phyloP scores from a whole-genome alignment of 2,888 invertebrate species.

The Eupithecia centaureata region DNA sequence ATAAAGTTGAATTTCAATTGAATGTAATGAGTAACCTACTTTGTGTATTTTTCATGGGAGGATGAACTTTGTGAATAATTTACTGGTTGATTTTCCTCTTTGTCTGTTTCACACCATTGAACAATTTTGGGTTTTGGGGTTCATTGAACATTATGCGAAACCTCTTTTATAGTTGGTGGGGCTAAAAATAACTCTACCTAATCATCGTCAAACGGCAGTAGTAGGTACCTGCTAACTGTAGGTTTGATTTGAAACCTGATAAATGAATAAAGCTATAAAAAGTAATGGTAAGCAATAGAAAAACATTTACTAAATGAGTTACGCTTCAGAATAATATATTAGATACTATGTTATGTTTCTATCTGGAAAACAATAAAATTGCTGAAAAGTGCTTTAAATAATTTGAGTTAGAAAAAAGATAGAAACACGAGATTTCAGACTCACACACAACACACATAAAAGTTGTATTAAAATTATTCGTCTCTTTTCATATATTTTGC shows the following conservation, averaged over 20 bases:
- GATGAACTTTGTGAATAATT: slow-evolving; percentile 48
- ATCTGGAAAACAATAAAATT: not conserved
- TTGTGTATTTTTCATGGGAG: slow-evolving; percentile 19
- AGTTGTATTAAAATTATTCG: no score
- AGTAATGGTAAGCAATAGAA: not conserved
- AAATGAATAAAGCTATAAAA: no score
- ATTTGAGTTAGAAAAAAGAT: not conserved
- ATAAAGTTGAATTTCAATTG: not conserved
- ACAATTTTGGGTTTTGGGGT: slow-evolving; percentile 41
- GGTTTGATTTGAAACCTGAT: not conserved
- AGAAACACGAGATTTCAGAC: not conserved
- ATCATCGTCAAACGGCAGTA: not conserved
- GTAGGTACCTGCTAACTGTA: not conserved
- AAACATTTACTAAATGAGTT: not conserved
- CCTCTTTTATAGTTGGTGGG: not conserved
- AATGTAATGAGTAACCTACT: not conserved
- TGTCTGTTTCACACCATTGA: slow-evolving; percentile 46
- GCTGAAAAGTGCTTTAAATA: not conserved
- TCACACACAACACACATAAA: no score
- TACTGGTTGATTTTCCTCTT: slow-evolving; percentile 46
- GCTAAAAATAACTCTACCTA: not conserved
- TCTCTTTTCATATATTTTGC: no score
- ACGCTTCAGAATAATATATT: no score
- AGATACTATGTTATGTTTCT: not conserved
- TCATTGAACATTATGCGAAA: slow-evolving; percentile 22